Conservation (phyloP, 1,140 invertebrate species). For the Bombyx mandarina region DNA sequence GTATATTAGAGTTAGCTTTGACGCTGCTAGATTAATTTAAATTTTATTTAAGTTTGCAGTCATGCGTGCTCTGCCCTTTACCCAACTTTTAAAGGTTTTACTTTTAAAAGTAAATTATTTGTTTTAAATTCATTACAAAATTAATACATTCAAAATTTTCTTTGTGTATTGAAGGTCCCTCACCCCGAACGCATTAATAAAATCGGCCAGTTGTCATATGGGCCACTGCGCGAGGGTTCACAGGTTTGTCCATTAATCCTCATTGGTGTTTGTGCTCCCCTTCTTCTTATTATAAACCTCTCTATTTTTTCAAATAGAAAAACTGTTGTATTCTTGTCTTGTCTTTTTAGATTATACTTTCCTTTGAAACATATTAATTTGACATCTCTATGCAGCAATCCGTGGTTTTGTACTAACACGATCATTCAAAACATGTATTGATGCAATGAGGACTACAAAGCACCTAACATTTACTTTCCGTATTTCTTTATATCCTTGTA, state of each 20-base stretch:
- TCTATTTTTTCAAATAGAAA: too few species aligned
- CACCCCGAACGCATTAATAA: constrained; percentile 72
- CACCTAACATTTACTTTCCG: constrained; percentile 39
- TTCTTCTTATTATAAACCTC: constrained; percentile 33
- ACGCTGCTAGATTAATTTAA: too few species aligned
- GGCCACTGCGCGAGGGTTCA: constrained; percentile 68
- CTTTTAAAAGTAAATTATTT: constrained; percentile 31
- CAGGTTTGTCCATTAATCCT: constrained; percentile 69
- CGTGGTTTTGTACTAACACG: constrained; percentile 18
- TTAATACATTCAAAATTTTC: constrained; percentile 57
- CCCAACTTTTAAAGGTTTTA: constrained; percentile 19
- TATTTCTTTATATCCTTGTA: constrained; percentile 15
- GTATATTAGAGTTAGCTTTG: too few species aligned
- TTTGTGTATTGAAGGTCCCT: constrained; percentile 72
- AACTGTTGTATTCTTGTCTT: constrained; percentile 11
- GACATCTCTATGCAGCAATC: constrained; percentile 23
- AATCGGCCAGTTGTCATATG: constrained; percentile 70
- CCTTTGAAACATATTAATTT: constrained; percentile 18
- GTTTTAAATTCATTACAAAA: constrained; percentile 12
- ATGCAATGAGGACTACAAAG: constrained; percentile 39
- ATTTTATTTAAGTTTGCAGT: too few species aligned
- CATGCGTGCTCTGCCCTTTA: constrained; percentile 24
- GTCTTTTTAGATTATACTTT: constrained; percentile 15
- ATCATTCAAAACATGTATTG: constrained; percentile 28
- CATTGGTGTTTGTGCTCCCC: constrained; percentile 68